phyloP scores from a whole-genome alignment of 2,888 invertebrate genomes.

The Thyatira batis region DNA sequence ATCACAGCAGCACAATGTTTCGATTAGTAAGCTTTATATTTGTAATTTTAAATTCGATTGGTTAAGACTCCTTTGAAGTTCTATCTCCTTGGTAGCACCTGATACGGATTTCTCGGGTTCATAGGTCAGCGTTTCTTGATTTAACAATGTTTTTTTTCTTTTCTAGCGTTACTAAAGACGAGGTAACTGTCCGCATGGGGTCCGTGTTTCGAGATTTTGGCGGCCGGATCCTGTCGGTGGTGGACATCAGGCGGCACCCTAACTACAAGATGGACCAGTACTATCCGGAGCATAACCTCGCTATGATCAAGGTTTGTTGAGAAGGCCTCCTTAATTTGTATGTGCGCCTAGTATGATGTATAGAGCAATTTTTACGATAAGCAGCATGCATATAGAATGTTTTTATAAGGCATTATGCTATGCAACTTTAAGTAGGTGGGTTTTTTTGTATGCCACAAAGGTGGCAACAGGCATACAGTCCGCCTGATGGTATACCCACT shows the following conservation, averaged over 20 bases:
- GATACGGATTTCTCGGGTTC: not conserved
- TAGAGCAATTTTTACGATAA: not conserved
- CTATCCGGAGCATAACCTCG: constrained; percentile 75
- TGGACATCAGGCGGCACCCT: constrained; percentile 64
- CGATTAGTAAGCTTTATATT: constrained; percentile 73
- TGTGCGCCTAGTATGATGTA: constrained; percentile 18
- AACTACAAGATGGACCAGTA: constrained; percentile 69
- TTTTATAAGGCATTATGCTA: too few species aligned
- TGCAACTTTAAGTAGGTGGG: too few species aligned
- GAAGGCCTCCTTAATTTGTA: not conserved
- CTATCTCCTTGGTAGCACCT: not conserved
- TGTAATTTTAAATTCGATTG: too few species aligned
- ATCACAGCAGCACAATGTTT: constrained; percentile 74
- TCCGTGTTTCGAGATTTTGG: constrained; percentile 75
- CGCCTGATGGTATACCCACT: too few species aligned
- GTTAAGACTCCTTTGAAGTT: constrained; percentile 46
- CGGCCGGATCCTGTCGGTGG: constrained; percentile 57
- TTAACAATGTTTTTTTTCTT: constrained; percentile 3
- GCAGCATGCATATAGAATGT: too few species aligned
- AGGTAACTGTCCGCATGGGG: constrained; percentile 66
- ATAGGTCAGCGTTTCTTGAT: too few species aligned
- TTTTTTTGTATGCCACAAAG: too few species aligned
- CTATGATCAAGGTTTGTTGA: constrained; percentile 63
- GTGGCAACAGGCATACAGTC: too few species aligned
- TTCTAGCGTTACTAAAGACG: constrained; percentile 62